Evolutionary conservation across 2,797 vertebrate genomes (phyloP), one percentile per base, ranked within the genome.

Genomic region (Falco columbarius): DNA sequence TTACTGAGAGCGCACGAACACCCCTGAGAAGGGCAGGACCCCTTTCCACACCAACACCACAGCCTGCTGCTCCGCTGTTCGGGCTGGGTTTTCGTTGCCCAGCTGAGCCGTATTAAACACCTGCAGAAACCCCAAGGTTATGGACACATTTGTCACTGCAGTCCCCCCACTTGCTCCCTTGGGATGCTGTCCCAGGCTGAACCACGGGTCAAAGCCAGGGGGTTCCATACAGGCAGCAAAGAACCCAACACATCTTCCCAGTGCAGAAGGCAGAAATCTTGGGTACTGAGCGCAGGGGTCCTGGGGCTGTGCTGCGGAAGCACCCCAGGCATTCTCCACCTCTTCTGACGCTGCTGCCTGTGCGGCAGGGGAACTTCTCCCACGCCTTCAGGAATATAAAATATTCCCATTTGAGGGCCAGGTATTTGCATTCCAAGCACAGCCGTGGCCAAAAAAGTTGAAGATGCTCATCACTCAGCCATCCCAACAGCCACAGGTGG

Each of bases 271-370:
- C 56, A 32, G 54, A 47, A 75, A 49, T 14, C 55, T 9, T 30
- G 55, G 55, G 22, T 49, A 30, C 19, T 18, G 49, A 24, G 55
- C 1, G 12, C 26, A 8, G 1, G 21, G 47, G 38, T 49, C 44
- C 44, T 1, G 3, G 24, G 27, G 26, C 44, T 14, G 55, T 3
- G 0, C 11, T 61, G 49, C 44, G 3, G 16, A 49, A 2, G n/a
- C n/a, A 14, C 34, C 24, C 56, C 21, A 15, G 12, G 16, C 9
- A 4, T 14, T 38, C 23, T 14, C n/a, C 3, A 0, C 14, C 44
- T 61, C 44, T 75, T 23, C n/a, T 3, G 3, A 38, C 1, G 44
- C 72, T 30, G 44, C 8, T 38, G 27, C 56, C 44, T 30, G 15
- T 38, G 27, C 44, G 38, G 24, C 6, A 47, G 1, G 3, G 27